Evolutionary conservation across 2,888 invertebrate genomes (phyloP).

Genomic region (Agrochola macilenta): DNA sequence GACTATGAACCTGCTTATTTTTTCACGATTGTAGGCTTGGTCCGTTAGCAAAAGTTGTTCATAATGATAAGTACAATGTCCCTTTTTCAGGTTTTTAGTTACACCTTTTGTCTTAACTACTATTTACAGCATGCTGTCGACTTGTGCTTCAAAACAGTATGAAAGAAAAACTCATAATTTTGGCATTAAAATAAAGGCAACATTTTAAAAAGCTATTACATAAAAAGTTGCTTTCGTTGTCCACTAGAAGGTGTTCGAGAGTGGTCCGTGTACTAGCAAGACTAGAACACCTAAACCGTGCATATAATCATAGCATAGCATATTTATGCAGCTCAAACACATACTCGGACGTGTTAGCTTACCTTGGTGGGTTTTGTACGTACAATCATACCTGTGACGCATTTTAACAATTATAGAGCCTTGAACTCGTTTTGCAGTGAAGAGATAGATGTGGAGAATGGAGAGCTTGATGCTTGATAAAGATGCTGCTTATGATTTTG

Average conservation of each 20-base stretch:
- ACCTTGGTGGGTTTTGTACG: conserved; percentile 35
- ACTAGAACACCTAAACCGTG: conserved; percentile 3
- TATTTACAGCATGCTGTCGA: background rate
- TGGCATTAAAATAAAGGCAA: background rate
- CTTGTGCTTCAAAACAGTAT: background rate
- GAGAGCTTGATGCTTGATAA: no score
- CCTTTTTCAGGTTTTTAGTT: no score
- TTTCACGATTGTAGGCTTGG: no score
- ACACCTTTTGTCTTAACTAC: no score
- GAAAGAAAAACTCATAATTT: background rate
- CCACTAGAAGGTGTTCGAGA: background rate
- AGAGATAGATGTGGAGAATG: no score
- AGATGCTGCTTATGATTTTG: no score
- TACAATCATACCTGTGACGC: conserved; percentile 24
- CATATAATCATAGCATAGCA: background rate
- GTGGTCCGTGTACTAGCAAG: conserved; percentile 18
- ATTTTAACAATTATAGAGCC: conserved; percentile 26
- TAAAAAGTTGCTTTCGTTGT: background rate
- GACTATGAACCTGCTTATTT: no score
- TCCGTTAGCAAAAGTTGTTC: no score
- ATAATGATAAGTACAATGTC: no score
- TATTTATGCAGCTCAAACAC: conserved; percentile 46
- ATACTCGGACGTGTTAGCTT: conserved; percentile 35
- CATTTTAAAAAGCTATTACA: background rate
- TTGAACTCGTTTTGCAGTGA: conserved; percentile 14